Conservation (phyloP, 2,888 invertebrate species). For the Sphaerophoria rueppellii region DNA sequence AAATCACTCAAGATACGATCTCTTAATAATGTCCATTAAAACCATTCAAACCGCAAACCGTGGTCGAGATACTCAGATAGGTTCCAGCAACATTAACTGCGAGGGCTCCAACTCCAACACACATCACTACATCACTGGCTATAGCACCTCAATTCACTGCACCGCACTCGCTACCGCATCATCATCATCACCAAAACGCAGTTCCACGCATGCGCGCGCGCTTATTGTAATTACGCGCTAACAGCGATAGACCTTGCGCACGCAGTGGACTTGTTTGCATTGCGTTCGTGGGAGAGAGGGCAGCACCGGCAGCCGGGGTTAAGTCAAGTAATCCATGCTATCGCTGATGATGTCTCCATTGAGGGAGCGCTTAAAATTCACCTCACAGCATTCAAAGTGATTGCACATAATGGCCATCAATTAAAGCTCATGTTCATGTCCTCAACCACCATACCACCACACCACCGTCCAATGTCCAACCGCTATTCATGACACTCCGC, state of each 20-base stretch:
- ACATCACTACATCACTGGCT: background rate
- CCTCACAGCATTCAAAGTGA: conserved; percentile 74
- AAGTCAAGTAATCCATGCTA: conserved; percentile 33
- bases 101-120: conserved; percentile 29
- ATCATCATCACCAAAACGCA: conserved; percentile 63
- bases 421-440: conserved; percentile 74
- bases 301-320: conserved; percentile 3
- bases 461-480: background rate
- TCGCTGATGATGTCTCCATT: conserved; percentile 73
- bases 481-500: conserved; percentile 32
- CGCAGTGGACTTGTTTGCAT: conserved; percentile 35
- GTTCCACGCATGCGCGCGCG: conserved; percentile 73
- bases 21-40: conserved; percentile 81
- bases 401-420: conserved; percentile 74
- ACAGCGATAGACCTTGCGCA: conserved; percentile 69
- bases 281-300: background rate
- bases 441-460: conserved; percentile 37
- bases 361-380: conserved; percentile 73
- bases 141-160: conserved; percentile 62
- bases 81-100: background rate
- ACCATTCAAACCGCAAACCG: conserved; percentile 74
- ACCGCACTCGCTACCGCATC: conserved; percentile 69
- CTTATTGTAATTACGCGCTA: conserved; percentile 73
- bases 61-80: conserved; percentile 72
- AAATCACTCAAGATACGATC: conserved; percentile 82